Evolutionary conservation across 2,797 vertebrate species (phyloP).

Genomic region (Amblyraja radiata): DNA sequence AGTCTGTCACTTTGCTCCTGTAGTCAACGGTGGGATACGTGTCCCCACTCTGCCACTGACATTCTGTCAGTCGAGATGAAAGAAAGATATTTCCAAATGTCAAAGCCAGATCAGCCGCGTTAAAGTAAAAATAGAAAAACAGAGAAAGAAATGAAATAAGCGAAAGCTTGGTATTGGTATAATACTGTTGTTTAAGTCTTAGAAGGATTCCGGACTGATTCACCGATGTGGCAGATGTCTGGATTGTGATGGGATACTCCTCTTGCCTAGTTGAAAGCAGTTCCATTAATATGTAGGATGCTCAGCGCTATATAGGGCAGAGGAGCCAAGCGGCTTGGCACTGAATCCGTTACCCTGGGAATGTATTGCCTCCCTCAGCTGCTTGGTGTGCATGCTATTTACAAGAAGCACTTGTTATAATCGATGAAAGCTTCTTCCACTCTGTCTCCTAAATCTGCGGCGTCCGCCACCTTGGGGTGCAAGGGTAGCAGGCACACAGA

Average conservation of each 20-base stretch:
- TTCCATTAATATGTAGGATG: not conserved
- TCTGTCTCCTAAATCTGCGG: too few relatives aligned
- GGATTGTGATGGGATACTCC: not conserved
- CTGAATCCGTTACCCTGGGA: too few relatives aligned
- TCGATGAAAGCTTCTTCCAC: too few relatives aligned
- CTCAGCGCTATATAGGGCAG: not conserved
- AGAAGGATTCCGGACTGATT: not conserved
- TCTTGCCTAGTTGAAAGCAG: too few relatives aligned
- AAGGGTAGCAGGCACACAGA: not conserved
- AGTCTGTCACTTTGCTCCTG: not conserved
- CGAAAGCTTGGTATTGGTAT: not conserved
- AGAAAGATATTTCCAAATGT: not conserved
- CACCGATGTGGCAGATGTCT: not conserved
- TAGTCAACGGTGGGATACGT: not conserved
- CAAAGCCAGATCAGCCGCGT: not conserved
- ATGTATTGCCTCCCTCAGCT: too few relatives aligned
- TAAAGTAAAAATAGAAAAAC: not conserved
- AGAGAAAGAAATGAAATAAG: not conserved
- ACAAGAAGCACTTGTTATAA: too few relatives aligned
- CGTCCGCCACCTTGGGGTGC: too few relatives aligned
- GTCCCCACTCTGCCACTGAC: not conserved
- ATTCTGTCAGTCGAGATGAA: not conserved
- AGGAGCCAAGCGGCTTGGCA: too few relatives aligned
- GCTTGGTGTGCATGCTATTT: too few relatives aligned
- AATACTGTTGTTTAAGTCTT: not conserved